These are phyloP conservation scores for Ophthalmolycus amberensis DNA, from an alignment of 2,113 vertebrate species.

Conservation along the genomic window DNA sequence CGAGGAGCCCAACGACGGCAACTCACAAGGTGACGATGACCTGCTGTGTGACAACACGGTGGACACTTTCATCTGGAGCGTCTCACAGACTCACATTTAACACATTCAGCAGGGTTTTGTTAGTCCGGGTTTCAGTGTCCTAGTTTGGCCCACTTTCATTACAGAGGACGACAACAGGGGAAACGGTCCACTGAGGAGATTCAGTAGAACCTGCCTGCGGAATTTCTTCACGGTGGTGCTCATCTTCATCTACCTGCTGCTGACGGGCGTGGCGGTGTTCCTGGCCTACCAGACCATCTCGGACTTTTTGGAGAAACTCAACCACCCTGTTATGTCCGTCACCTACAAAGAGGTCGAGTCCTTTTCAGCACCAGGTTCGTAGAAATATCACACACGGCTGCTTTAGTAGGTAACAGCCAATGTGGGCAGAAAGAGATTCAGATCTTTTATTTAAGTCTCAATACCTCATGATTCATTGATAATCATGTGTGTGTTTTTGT, in stretches of 20 bases:
- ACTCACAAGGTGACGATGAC: slow-evolving; percentile 78
- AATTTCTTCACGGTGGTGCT: slow-evolving; percentile 93
- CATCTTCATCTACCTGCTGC: slow-evolving; percentile 93
- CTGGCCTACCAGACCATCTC: slow-evolving; percentile 96
- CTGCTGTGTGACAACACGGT: not conserved
- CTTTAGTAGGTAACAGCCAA: not conserved
- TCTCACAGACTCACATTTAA: not conserved
- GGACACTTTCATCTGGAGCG: not conserved
- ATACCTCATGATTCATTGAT: not conserved
- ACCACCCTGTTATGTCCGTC: slow-evolving; percentile 97
- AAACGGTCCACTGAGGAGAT: slow-evolving; percentile 76
- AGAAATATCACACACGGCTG: not conserved
- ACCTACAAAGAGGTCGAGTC: slow-evolving; percentile 93
- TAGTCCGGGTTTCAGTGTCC: not conserved
- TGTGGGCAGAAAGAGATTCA: not conserved
- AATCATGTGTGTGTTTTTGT: not conserved
- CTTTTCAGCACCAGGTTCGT: slow-evolving; percentile 92
- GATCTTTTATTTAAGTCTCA: not conserved
- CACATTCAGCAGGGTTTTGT: no score
- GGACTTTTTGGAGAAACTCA: slow-evolving; percentile 93
- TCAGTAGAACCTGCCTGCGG: slow-evolving; percentile 94
- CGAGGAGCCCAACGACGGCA: slow-evolving; percentile 65
- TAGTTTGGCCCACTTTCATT: not conserved
- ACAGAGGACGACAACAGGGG: slow-evolving; percentile 82
- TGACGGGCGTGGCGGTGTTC: slow-evolving; percentile 92